Percentiles rank a stretch among this genome's conserved stretches.
These are phyloP conservation scores for Halictus quadricinctus DNA, from an alignment of 2,888 invertebrate species.

Conservation along the genomic window DNA sequence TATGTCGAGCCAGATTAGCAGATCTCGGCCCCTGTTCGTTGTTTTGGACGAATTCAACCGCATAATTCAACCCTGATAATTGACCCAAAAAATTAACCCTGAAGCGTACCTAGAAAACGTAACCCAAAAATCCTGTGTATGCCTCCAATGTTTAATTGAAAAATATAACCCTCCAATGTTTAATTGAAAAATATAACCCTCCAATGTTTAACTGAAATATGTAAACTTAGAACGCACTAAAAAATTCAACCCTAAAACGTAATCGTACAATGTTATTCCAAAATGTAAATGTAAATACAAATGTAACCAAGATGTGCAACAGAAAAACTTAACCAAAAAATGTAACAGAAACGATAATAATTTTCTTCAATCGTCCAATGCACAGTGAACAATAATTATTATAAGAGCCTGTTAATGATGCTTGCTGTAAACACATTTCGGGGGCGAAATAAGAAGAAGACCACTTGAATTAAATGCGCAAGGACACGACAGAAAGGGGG, in stretches of 20 bases:
- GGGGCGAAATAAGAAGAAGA: background rate
- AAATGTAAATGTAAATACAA: too few species aligned
- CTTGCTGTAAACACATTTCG: background rate
- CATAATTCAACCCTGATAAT: background rate
- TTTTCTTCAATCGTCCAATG: background rate
- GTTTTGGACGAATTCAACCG: background rate
- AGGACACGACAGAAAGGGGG: background rate
- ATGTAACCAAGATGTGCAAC: too few species aligned
- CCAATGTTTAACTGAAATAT: background rate
- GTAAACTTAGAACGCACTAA: background rate
- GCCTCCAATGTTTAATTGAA: background rate
- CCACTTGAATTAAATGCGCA: background rate
- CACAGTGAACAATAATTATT: background rate
- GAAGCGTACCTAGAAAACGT: background rate
- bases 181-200: background rate
- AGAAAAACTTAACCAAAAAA: background rate
- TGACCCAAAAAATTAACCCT: background rate
- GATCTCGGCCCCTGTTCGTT: background rate
- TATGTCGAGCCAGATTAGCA: background rate
- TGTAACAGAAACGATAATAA: background rate
- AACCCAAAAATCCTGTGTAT: background rate
- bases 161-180: background rate
- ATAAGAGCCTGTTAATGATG: background rate
- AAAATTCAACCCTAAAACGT: background rate
- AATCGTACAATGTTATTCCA: background rate